Conservation (phyloP, 2,888 invertebrate species). For the Labia minor region DNA sequence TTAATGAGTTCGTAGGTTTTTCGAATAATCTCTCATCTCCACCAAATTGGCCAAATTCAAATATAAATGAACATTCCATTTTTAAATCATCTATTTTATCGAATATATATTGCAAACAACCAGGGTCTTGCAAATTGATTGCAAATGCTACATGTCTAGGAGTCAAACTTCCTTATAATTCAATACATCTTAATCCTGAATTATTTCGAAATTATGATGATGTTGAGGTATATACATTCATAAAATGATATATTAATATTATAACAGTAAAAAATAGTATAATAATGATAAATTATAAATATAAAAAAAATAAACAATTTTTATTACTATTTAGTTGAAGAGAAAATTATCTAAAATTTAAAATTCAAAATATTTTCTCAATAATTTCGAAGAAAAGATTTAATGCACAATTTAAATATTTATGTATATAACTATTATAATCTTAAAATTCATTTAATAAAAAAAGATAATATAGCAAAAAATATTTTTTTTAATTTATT, state of each 20-base stretch:
- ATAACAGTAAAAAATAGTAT: neutral
- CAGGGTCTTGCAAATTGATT: conserved; percentile 58
- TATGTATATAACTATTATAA: no score
- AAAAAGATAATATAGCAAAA: no score
- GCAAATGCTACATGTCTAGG: conserved; percentile 63
- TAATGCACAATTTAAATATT: no score
- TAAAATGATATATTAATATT: conserved; percentile 8
- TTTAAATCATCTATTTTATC: neutral
- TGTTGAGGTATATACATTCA: neutral
- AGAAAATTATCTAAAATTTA: conserved; percentile 28
- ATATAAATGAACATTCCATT: neutral
- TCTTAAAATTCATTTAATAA: no score
- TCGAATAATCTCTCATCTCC: neutral
- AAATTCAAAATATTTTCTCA: no score
- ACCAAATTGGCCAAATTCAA: neutral
- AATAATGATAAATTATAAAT: neutral
- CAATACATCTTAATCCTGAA: conserved; percentile 26
- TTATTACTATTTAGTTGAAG: conserved; percentile 26
- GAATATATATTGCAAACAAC: conserved; percentile 46
- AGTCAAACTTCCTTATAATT: conserved; percentile 62
- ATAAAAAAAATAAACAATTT: neutral
- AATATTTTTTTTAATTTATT: no score
- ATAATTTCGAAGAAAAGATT: no score
- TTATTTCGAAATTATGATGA: neutral
- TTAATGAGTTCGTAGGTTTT: neutral